Conservation (phyloP, 1,140 invertebrate species). For the Calycopis cecrops region DNA sequence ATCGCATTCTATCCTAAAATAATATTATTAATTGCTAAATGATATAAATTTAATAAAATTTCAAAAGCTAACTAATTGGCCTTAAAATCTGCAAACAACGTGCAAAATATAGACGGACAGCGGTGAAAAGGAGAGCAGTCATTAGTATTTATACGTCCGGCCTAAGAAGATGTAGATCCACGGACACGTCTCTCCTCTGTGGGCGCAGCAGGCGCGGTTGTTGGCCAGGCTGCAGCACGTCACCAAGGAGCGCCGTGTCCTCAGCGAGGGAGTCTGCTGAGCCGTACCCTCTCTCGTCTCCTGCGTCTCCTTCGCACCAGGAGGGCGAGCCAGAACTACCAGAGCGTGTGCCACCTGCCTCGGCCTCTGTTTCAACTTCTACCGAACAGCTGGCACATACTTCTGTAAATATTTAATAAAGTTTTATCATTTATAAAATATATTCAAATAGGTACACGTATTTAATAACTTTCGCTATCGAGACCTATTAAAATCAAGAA, state of each 20-base stretch:
- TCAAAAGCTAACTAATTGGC: neutral
- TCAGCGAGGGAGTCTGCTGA: conserved; percentile 72
- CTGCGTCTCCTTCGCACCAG: conserved; percentile 70
- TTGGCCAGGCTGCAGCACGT: conserved; percentile 38
- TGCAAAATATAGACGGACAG: conserved; percentile 1
- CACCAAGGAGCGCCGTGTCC: conserved; percentile 75
- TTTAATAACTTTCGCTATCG: no score
- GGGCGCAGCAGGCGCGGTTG: conserved; percentile 48
- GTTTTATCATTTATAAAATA: no score
- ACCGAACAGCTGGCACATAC: conserved; percentile 63
- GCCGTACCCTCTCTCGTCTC: conserved; percentile 72
- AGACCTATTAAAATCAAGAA: no score
- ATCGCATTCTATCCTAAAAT: no score
- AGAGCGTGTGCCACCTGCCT: conserved; percentile 48
- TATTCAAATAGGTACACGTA: no score
- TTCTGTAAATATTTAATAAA: conserved; percentile 41
- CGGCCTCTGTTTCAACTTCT: conserved; percentile 61
- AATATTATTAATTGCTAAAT: no score
- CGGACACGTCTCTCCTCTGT: conserved; percentile 57
- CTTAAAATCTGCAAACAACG: neutral
- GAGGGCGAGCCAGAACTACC: conserved; percentile 72
- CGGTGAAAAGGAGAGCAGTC: neutral
- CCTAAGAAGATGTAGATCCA: conserved; percentile 65
- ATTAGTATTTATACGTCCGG: conserved; percentile 54
- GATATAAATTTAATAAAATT: neutral